Evolutionary conservation across 2,797 vertebrate species (phyloP).

Genomic region (Poeciliopsis turneri): DNA sequence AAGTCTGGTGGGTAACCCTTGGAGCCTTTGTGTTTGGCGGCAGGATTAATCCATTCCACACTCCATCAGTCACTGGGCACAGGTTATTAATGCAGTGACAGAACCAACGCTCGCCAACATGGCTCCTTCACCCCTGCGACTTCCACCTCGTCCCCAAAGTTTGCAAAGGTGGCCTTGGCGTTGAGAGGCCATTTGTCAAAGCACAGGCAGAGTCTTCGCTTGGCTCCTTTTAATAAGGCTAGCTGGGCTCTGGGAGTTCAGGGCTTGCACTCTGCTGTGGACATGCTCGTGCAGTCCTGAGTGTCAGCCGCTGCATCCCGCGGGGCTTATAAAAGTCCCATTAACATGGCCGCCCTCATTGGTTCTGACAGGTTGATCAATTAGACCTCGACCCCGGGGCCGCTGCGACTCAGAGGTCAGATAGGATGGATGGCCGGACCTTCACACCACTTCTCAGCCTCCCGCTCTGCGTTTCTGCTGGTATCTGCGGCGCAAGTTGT

Average conservation of each 20-base stretch:
- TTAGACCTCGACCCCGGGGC: constrained; percentile 90
- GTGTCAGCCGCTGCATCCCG: constrained; percentile 86
- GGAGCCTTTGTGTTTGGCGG: constrained; percentile 67
- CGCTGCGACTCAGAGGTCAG: constrained; percentile 89
- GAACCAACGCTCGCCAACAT: constrained; percentile 42
- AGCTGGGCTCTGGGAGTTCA: constrained; percentile 77
- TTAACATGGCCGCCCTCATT: constrained; percentile 95
- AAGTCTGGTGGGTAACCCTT: constrained; percentile 74
- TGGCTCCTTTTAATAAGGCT: constrained; percentile 91
- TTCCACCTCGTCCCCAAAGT: constrained; percentile 74
- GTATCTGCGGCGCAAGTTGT: constrained; percentile 53
- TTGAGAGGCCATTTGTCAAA: constrained; percentile 86
- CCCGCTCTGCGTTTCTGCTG: constrained; percentile 14
- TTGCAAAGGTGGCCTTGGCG: constrained; percentile 78
- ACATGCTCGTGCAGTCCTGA: constrained; percentile 63
- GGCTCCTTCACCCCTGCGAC: constrained; percentile 62
- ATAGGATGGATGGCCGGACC: constrained; percentile 79
- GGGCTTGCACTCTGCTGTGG: constrained; percentile 51
- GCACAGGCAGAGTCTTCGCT: constrained; percentile 74
- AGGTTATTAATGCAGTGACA: constrained; percentile 74
- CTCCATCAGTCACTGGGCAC: constrained; percentile 77
- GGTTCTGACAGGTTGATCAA: constrained; percentile 96
- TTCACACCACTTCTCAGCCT: constrained; percentile 44
- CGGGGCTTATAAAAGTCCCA: constrained; percentile 93
- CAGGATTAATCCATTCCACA: constrained; percentile 78